Percentiles rank a stretch among this genome's conserved stretches.
Evolutionary conservation across 2,797 vertebrate genomes (phyloP).

Genomic region (Pipistrellus kuhlii): DNA sequence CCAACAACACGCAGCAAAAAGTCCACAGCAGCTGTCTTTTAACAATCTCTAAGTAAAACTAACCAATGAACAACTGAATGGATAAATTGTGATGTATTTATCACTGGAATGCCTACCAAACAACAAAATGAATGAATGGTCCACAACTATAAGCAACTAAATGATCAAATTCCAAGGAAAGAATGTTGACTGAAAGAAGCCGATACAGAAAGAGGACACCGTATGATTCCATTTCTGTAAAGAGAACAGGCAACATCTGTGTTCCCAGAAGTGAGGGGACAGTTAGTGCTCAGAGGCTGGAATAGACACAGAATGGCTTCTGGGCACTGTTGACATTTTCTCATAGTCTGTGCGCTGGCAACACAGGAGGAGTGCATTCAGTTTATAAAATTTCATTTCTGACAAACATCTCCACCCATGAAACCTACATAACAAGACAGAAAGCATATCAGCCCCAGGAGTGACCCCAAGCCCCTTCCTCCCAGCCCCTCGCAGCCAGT

Average conservation of each 20-base stretch:
- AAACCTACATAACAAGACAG: neutral
- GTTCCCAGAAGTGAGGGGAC: neutral
- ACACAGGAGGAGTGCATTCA: neutral
- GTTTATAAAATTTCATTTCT: neutral
- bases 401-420: neutral
- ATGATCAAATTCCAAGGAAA: neutral
- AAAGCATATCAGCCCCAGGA: neutral
- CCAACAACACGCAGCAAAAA: neutral
- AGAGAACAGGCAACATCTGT: neutral
- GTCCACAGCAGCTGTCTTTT: neutral
- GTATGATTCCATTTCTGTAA: neutral
- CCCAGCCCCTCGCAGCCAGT: too few relatives aligned
- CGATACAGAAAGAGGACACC: neutral
- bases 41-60: neutral
- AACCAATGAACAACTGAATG: neutral
- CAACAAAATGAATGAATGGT: neutral
- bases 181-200: neutral
- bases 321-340: neutral
- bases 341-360: neutral
- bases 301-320: neutral
- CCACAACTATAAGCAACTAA: neutral
- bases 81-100: neutral
- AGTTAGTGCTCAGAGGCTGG: neutral
- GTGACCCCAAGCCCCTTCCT: neutral
- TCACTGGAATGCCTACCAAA: neutral